These are phyloP conservation scores for Drosophila persimilis DNA, from an alignment of 1,140 invertebrate genomes.

Conservation along the genomic window DNA sequence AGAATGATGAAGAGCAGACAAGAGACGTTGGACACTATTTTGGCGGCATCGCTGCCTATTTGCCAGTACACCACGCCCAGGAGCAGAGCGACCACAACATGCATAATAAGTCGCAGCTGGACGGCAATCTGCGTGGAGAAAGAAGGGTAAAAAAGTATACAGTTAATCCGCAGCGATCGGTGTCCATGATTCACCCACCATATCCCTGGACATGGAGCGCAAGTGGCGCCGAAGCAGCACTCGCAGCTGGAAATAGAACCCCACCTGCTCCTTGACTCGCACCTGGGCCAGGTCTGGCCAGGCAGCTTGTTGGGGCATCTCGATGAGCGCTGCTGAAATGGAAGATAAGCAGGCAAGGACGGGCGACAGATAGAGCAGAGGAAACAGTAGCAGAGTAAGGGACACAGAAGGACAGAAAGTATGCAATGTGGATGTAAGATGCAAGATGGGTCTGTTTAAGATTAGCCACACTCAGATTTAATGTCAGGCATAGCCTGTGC, in stretches of 20 bases:
- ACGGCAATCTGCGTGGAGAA: slow-evolving; percentile 87
- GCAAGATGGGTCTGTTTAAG: slow-evolving; percentile 11
- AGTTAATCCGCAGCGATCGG: background rate
- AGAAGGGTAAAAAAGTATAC: background rate
- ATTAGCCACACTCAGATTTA: slow-evolving; percentile 19
- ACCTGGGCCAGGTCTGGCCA: slow-evolving; percentile 11
- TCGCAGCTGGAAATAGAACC: slow-evolving; percentile 59
- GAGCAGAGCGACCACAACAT: slow-evolving; percentile 90
- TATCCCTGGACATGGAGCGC: slow-evolving; percentile 59
- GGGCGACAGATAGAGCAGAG: slow-evolving; percentile 61
- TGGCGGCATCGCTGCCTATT: slow-evolving; percentile 90
- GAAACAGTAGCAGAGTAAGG: slow-evolving; percentile 12
- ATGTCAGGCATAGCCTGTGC: background rate
- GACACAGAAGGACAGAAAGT: slow-evolving; percentile 6
- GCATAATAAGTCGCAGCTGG: slow-evolving; percentile 88
- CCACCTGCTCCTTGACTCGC: slow-evolving; percentile 63
- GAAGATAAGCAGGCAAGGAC: slow-evolving; percentile 36
- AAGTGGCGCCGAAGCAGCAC: slow-evolving; percentile 57
- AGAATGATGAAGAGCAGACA: slow-evolving; percentile 93
- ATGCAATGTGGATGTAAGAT: background rate
- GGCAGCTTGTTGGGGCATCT: slow-evolving; percentile 9
- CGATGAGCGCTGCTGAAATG: slow-evolving; percentile 64
- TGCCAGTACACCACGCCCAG: slow-evolving; percentile 91
- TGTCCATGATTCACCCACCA: slow-evolving; percentile 33
- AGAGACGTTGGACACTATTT: slow-evolving; percentile 90